These are phyloP conservation scores for Hippolais icterina DNA, from an alignment of 2,113 vertebrate genomes.

Conservation along the genomic window DNA sequence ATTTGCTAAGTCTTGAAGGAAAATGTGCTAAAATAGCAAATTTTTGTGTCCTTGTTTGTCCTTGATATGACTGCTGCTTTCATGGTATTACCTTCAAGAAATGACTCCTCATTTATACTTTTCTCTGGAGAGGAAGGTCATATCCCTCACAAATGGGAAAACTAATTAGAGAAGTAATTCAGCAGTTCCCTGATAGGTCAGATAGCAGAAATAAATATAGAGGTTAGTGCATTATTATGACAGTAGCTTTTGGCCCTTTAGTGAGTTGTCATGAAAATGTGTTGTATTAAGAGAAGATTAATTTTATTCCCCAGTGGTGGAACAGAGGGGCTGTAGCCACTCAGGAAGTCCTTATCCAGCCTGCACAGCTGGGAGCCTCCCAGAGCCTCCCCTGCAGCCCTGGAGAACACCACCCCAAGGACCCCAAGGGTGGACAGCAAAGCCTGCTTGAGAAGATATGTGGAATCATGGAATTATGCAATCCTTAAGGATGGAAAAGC, in stretches of 20 bases:
- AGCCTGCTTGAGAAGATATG: background rate
- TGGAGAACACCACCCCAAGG: rapidly evolving
- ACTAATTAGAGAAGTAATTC: slow-evolving; percentile 58
- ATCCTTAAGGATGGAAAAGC: background rate
- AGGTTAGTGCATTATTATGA: background rate
- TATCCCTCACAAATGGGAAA: slow-evolving; percentile 15
- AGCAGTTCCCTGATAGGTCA: background rate
- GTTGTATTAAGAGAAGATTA: background rate
- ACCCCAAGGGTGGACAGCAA: no score
- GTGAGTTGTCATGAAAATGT: background rate
- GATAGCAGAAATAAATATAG: background rate
- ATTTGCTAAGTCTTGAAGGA: background rate
- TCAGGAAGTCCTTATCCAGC: background rate
- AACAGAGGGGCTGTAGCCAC: background rate
- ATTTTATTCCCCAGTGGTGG: background rate
- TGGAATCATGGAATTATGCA: background rate
- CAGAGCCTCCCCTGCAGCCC: background rate
- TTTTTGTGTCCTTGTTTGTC: background rate
- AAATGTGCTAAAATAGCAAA: slow-evolving; percentile 14
- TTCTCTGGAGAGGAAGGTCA: background rate
- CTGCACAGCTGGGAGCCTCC: background rate
- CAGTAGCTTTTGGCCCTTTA: background rate
- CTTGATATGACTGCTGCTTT: background rate
- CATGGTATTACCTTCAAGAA: background rate
- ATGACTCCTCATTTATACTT: background rate